Evolutionary conservation across 2,888 invertebrate genomes (phyloP).

Genomic region (Bhutanitis thaidina): DNA sequence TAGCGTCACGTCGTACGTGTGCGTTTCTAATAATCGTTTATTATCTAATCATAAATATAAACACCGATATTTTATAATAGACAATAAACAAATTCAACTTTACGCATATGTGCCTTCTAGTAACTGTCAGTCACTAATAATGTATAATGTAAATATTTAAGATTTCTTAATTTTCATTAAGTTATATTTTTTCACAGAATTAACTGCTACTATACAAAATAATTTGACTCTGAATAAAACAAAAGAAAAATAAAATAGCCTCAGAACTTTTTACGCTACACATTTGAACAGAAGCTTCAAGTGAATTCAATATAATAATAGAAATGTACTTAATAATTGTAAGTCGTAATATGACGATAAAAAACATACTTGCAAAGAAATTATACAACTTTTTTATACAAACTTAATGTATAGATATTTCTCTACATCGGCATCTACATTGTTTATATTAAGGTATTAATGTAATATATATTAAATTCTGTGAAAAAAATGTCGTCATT

Average conservation of each 20-base stretch:
- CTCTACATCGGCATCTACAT: no score
- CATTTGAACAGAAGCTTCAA: no score
- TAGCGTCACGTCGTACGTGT: no score
- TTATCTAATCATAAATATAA: no score
- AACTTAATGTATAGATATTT: neutral
- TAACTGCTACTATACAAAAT: constrained; percentile 4
- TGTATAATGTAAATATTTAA: constrained; percentile 61
- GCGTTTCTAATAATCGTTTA: no score
- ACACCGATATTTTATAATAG: no score
- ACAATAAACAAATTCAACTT: no score
- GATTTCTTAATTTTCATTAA: constrained; percentile 30
- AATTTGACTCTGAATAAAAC: no score
- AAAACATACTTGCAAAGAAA: neutral
- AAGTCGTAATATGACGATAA: neutral
- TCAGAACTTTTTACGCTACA: no score
- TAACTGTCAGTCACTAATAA: constrained; percentile 70
- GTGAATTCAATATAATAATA: neutral
- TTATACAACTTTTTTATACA: neutral
- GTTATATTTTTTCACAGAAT: constrained; percentile 54
- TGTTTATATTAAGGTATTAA: no score
- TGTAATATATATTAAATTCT: no score
- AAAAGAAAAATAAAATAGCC: no score
- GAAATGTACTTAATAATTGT: constrained; percentile 35
- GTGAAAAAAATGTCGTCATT: constrained; percentile 27
- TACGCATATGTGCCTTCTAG: constrained; percentile 54